phyloP scores from a whole-genome alignment of 1,140 invertebrate genomes.

The Trichonephila clavata region DNA sequence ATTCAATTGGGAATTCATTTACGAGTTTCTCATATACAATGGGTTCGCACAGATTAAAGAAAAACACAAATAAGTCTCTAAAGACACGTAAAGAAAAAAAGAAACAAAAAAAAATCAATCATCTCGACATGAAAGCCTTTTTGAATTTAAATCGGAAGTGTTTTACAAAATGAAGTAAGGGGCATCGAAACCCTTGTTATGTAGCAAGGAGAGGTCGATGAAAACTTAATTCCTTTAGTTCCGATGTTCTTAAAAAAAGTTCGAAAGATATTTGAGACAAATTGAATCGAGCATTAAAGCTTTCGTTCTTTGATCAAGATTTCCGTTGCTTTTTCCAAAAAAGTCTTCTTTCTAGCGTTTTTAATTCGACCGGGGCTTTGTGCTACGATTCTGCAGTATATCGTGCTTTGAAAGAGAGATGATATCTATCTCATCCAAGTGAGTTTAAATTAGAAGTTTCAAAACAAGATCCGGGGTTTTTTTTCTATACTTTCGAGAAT shows the following conservation, averaged over 20 bases:
- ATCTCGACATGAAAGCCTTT: conserved; percentile 17
- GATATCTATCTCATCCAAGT: background rate
- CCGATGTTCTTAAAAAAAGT: conserved; percentile 25
- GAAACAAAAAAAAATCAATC: conserved; percentile 26
- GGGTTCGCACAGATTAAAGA: background rate
- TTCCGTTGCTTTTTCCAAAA: background rate
- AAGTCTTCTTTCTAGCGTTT: conserved; percentile 7
- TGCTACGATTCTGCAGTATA: background rate
- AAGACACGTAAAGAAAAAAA: background rate
- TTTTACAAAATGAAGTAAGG: conserved; percentile 52
- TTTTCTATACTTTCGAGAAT: conserved; percentile 1
- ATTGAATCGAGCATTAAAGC: conserved; percentile 55
- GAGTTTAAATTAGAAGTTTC: conserved; percentile 10
- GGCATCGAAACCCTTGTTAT: background rate
- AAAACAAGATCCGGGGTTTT: background rate
- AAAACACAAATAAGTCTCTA: background rate
- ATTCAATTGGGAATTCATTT: conserved; percentile 27
- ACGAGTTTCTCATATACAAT: conserved; percentile 32
- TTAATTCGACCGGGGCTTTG: conserved; percentile 13
- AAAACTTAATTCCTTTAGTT: conserved; percentile 56
- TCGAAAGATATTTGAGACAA: conserved; percentile 54
- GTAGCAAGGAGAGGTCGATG: background rate
- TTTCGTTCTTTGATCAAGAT: conserved; percentile 28
- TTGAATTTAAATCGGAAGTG: conserved; percentile 52
- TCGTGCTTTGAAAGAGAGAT: background rate